These are phyloP conservation scores for Drosophila ironensis DNA, from an alignment of 1,140 invertebrate species.

Conservation along the genomic window DNA sequence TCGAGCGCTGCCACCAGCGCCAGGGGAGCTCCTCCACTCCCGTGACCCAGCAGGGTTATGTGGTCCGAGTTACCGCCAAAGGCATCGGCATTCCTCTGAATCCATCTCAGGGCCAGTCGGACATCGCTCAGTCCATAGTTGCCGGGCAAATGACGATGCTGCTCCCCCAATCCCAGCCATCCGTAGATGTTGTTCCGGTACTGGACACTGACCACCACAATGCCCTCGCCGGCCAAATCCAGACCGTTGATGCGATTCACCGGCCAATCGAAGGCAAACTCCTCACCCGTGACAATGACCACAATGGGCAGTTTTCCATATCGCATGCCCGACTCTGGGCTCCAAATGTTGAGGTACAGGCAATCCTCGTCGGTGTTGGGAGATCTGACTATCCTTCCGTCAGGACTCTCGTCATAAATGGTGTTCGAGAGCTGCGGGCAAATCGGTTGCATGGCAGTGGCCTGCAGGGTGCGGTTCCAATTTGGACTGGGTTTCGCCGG, in stretches of 20 bases:
- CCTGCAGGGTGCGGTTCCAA: conserved; percentile 83
- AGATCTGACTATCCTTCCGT: conserved; percentile 38
- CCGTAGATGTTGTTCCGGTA: conserved; percentile 87
- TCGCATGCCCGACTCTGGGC: conserved; percentile 83
- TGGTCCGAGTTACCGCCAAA: conserved; percentile 88
- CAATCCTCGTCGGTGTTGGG: conserved; percentile 83
- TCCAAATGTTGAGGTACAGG: conserved; percentile 84
- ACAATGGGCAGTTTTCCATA: conserved; percentile 84
- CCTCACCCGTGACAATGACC: conserved; percentile 85
- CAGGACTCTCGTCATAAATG: conserved; percentile 71
- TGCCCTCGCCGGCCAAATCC: conserved; percentile 86
- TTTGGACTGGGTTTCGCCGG: conserved; percentile 82
- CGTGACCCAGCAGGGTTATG: conserved; percentile 88
- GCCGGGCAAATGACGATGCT: conserved; percentile 84
- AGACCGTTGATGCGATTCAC: conserved; percentile 84
- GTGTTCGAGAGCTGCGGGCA: conserved; percentile 83
- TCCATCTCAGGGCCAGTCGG: conserved; percentile 87
- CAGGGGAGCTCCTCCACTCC: conserved; percentile 60
- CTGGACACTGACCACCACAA: conserved; percentile 86
- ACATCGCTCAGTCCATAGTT: conserved; percentile 89
- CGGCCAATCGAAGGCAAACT: conserved; percentile 81
- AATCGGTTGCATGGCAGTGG: conserved; percentile 82
- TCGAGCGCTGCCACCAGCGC: conserved; percentile 37
- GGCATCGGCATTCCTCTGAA: conserved; percentile 86
- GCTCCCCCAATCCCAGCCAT: conserved; percentile 86